Base-by-base conservation (phyloP, 1,140 invertebrate species). In the Caenorhabditis latens region DNA sequence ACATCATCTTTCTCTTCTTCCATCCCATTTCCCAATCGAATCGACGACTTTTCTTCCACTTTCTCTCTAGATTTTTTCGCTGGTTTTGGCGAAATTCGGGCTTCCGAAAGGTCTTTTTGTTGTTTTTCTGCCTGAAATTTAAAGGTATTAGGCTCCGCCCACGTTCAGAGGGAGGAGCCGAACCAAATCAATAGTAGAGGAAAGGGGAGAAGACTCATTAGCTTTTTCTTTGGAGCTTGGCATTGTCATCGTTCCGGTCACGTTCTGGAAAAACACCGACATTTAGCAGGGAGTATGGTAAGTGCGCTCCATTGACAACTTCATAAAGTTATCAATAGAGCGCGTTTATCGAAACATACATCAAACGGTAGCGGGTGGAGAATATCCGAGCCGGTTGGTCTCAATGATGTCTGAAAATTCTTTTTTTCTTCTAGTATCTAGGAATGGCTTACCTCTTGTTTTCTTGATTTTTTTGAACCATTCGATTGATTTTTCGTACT, bases 231-330 rank as follows among this genome's bases (percentile, higher is more conserved):
- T 71, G 14, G 40, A 43, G 1, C 43, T 32, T 2, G 65, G 65
- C 6, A 71, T 42, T 19, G 65, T 71, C 65, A 71, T 71, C n/a
- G 65, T 71, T 46, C 65, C 65, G 19, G 40, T 71, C 16, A 71
- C 65, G 46, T 71, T 71, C 65, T 71, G 65, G 46, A 71, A 71
- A 46, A 32, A 32, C 32, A 32, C 32, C 0, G 2, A 32, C 2
- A 32, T 32, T 32, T 32, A 32, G 32, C 32, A 32, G 32, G 32
- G 32, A 32, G n/a, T n/a, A n/a, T n/a, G n/a, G n/a, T n/a, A n/a
- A n/a, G 32, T 32, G 32, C 32, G 32, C 32, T 32, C 32, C 2
- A 32, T 32, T 32, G 32, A 32, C 32, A 32, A 2, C 2, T 19
- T 71, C 6, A 19, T 4, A 7, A 4, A 2, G 5, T 71, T 46